Base-by-base conservation (phyloP, 1,140 invertebrate species). In the Drosophila repletoides region DNA sequence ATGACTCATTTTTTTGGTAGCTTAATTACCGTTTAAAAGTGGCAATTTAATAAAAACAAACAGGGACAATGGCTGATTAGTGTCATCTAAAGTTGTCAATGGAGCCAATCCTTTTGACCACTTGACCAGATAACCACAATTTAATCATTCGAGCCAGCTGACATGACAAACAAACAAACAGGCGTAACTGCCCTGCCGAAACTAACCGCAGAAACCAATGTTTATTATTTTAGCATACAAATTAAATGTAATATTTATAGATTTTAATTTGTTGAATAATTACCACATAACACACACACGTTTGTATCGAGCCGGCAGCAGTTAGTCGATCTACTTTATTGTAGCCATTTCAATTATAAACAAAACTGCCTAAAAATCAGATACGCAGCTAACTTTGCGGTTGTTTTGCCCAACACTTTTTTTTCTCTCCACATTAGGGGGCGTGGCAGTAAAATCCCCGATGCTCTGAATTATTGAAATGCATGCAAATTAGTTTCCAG, bases 221-320 rank as follows among this genome's bases (percentile, higher is more conserved):
- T 84, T 84, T 84, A 86, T 84, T 86, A 86, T 84, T 72, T 84
- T 72, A 79, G 75, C 80, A 75, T 72, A 65, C 72, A 65, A 79
- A 86, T 86, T 69, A 68, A 79, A 86, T 84, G 34, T 67, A 84
- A 80, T 79, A 84, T 84, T 84, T 75, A 84, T 84, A 66, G 49
- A 75, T 86, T 75, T 86, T 67, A 61, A 52, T 67, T 67, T 60
- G 64, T 41, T 67, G 41, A 69, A 83, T 84, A 70, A 76, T 72
- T 77, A 71, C 55, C 45, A 61, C 38, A 52, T 56, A 29, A 17
- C 1, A 12, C 26, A 26, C 12, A 43, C n/a, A 40, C 1, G 24
- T 28, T 29, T 12, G 2, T 26, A 15, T 40, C 10, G 12, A 3
- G 17, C 1, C 9, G 59, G n/a, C n/a, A n/a, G n/a, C n/a, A 51